phyloP scores from a whole-genome alignment of 2,888 invertebrate genomes.

The Drosophila diplacantha region DNA sequence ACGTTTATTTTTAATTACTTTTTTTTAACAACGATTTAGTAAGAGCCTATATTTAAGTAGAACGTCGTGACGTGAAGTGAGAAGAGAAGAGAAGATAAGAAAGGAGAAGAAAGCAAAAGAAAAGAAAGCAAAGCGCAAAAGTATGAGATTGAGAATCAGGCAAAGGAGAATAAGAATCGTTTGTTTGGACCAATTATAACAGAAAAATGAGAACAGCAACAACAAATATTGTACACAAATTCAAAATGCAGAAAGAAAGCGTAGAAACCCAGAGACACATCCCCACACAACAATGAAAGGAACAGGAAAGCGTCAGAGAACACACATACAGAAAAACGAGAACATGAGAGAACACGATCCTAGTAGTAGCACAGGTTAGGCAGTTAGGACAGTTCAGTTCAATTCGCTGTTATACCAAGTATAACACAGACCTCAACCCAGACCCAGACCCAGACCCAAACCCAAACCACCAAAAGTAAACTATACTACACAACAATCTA shows the following conservation, averaged over 20 bases:
- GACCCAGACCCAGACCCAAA: conserved; percentile 5
- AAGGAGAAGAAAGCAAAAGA: not conserved
- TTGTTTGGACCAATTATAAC: conserved; percentile 33
- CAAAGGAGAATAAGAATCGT: conserved; percentile 16
- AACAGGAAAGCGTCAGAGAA: conserved; percentile 10
- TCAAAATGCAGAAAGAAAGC: conserved; percentile 2
- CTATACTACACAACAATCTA: conserved; percentile 19
- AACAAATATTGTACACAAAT: conserved; percentile 7
- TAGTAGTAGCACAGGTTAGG: not conserved
- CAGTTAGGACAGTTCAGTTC: conserved; percentile 10
- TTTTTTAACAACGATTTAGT: conserved; percentile 55
- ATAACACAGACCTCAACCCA: conserved; percentile 29
- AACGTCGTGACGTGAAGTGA: conserved; percentile 19
- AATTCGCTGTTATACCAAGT: conserved; percentile 28
- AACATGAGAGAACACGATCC: too few relatives aligned
- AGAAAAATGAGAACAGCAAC: not conserved
- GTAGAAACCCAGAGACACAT: conserved; percentile 2
- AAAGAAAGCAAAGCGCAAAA: conserved; percentile 13
- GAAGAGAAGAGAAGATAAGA: not conserved
- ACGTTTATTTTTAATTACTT: conserved; percentile 53
- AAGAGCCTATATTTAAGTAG: conserved; percentile 55
- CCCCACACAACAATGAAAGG: conserved; percentile 9
- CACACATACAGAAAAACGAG: not conserved
- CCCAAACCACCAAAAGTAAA: conserved; percentile 21
- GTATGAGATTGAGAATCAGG: conserved; percentile 15